Conservation (phyloP, 30 jellyfish, hydroid and myxozoan genomes). For the Turritopsis dohrnii region DNA sequence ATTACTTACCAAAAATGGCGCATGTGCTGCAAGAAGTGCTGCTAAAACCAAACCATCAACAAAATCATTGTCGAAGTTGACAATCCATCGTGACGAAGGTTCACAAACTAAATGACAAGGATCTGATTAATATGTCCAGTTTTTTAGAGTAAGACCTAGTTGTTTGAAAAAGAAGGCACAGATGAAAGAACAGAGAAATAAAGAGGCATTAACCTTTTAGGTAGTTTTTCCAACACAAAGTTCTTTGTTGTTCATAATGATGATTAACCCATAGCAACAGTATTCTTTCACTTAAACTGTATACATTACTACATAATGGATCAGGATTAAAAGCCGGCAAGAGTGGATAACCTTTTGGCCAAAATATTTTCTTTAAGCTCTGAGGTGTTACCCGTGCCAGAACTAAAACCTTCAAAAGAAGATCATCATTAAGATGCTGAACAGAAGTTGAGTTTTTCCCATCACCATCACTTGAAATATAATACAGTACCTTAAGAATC, state of each 20-base stretch:
- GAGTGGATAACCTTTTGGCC: slow-evolving; percentile 37
- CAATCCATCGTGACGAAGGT: slow-evolving; percentile 96
- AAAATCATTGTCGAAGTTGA: slow-evolving; percentile 86
- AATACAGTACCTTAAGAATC: slow-evolving; percentile 44
- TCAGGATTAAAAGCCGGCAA: slow-evolving; percentile 70
- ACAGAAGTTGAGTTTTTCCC: neutral
- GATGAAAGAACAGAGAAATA: neutral
- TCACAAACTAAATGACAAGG: slow-evolving; percentile 32
- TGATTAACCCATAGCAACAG: slow-evolving; percentile 73
- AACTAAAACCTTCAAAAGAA: slow-evolving; percentile 46
- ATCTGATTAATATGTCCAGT: neutral
- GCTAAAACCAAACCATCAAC: slow-evolving; percentile 95
- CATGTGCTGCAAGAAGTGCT: slow-evolving; percentile 77
- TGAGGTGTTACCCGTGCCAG: slow-evolving; percentile 65
- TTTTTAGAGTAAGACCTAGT: neutral
- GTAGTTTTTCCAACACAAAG: slow-evolving; percentile 17
- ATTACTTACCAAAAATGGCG: slow-evolving; percentile 87
- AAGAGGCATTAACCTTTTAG: neutral
- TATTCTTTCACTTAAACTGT: slow-evolving; percentile 66
- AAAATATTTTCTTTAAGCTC: slow-evolving; percentile 35
- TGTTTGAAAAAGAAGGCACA: neutral
- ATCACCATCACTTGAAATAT: neutral
- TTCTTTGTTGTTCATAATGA: slow-evolving; percentile 72
- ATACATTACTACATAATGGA: slow-evolving; percentile 88
- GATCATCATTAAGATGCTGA: neutral